phyloP scores from a whole-genome alignment of 2,888 invertebrate species.

The Liopterus haemorrhoidalis region DNA sequence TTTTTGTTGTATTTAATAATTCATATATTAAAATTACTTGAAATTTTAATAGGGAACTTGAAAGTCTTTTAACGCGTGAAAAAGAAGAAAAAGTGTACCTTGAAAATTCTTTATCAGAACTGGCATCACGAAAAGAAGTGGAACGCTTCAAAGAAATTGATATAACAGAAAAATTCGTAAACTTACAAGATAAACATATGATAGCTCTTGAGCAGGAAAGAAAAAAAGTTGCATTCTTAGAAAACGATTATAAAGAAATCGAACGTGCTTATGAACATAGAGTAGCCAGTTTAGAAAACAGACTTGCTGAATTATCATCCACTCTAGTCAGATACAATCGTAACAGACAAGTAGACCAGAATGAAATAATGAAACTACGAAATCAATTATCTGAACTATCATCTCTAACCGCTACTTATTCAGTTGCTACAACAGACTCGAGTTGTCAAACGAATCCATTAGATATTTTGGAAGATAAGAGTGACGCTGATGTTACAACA shows the following conservation, averaged over 20 bases:
- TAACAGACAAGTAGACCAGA: constrained; percentile 64
- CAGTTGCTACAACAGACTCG: constrained; percentile 5
- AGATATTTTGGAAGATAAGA: constrained; percentile 12
- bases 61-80: constrained; percentile 69
- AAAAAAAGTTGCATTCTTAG: constrained; percentile 64
- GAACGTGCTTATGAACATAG: constrained; percentile 69
- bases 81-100: constrained; percentile 67
- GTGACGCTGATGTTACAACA: constrained; percentile 10
- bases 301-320: constrained; percentile 71
- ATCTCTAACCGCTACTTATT: no score
- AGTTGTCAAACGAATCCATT: neutral
- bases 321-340: constrained; percentile 74
- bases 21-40: constrained; percentile 13
- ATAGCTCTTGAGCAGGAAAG: constrained; percentile 53
- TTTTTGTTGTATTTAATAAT: constrained; percentile 17
- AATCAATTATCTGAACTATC: no score
- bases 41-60: constrained; percentile 59
- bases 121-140: constrained; percentile 17
- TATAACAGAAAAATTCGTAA: constrained; percentile 15
- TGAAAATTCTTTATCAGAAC: constrained; percentile 50
- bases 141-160: constrained; percentile 15
- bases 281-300: constrained; percentile 68
- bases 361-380: constrained; percentile 62
- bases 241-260: constrained; percentile 62
- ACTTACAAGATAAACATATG: constrained; percentile 16